These are phyloP conservation scores for Chionomys nivalis DNA, from an alignment of 2,113 vertebrate genomes.

Conservation along the genomic window DNA sequence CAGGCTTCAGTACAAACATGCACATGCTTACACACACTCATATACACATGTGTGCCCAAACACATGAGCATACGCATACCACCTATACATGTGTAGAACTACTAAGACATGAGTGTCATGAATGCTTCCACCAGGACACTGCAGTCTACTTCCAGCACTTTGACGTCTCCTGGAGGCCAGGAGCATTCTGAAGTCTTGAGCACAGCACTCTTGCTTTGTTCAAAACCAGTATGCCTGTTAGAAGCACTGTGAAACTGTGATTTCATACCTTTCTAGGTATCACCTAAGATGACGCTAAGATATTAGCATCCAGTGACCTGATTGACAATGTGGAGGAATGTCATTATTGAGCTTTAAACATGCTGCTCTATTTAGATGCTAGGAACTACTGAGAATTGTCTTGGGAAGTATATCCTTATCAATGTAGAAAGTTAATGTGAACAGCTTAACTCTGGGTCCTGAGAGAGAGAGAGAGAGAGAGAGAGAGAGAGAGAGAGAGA, in stretches of 20 bases:
- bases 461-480: background rate
- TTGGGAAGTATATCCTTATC: background rate
- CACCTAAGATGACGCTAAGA: background rate
- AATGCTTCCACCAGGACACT: background rate
- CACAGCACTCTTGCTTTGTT: background rate
- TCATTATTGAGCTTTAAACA: background rate
- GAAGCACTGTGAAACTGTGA: background rate
- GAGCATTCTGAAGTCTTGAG: background rate
- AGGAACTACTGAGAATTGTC: background rate
- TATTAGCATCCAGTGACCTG: background rate
- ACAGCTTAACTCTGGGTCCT: background rate
- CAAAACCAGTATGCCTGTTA: constrained; percentile 27
- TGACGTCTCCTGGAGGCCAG: background rate
- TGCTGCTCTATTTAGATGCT: background rate
- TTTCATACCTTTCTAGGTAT: background rate
- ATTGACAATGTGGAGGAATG: constrained; percentile 1
- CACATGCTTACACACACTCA: background rate
- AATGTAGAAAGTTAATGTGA: background rate
- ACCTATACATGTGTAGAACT: background rate
- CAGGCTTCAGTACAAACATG: too few species aligned
- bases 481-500: too few species aligned
- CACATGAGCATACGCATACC: background rate
- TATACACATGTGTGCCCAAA: background rate
- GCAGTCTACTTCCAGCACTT: background rate
- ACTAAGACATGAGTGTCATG: background rate